A percentile compares a stretch with the other conserved stretches of the same genome.
These are phyloP conservation scores for Chelonia mydas DNA, from an alignment of 2,797 vertebrate species.

Conservation along the genomic window DNA sequence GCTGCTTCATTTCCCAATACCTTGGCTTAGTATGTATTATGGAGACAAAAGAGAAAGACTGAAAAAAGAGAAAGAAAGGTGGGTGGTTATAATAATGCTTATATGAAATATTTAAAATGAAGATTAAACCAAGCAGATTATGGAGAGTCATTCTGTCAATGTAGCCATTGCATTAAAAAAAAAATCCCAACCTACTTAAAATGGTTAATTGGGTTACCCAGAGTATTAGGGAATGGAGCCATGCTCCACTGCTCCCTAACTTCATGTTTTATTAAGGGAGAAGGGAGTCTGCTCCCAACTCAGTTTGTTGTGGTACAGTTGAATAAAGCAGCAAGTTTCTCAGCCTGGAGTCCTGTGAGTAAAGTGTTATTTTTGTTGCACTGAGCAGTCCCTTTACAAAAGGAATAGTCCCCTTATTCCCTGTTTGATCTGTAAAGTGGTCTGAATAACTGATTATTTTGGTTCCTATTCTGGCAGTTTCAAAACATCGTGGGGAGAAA, in stretches of 20 bases:
- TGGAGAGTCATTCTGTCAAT: background rate
- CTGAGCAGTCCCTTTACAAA: too few relatives aligned
- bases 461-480: too few relatives aligned
- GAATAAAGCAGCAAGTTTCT: too few relatives aligned
- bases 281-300: too few relatives aligned
- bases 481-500: too few relatives aligned
- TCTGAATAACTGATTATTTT: too few relatives aligned
- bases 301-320: too few relatives aligned
- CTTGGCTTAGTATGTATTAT: background rate
- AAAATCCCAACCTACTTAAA: background rate
- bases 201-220: background rate
- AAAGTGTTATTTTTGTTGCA: too few relatives aligned
- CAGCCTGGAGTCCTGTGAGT: too few relatives aligned
- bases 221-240: too few relatives aligned
- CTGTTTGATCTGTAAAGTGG: background rate
- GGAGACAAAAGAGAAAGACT: background rate
- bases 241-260: too few relatives aligned
- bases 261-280: too few relatives aligned
- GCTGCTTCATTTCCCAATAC: rapidly evolving
- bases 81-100: background rate
- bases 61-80: background rate
- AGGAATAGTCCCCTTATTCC: background rate
- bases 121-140: background rate
- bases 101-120: background rate
- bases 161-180: background rate